Conservation (phyloP, 2,113 vertebrate species). For the Anoura caudifer region DNA sequence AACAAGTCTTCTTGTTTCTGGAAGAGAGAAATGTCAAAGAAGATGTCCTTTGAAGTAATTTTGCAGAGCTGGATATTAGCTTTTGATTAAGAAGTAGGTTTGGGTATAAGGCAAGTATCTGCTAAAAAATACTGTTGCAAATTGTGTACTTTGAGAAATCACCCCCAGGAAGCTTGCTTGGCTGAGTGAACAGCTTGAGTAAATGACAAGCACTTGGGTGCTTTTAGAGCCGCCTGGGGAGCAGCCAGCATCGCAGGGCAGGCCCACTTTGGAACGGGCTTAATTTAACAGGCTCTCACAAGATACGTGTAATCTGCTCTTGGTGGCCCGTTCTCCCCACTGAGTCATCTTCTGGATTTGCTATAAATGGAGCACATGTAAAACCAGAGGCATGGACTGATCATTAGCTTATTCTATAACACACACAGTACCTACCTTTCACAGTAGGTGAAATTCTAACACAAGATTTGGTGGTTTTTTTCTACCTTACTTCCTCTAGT, state of each 20-base stretch:
- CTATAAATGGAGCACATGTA: not conserved
- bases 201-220: not conserved
- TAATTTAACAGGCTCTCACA: not conserved
- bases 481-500: not conserved
- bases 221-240: not conserved
- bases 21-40: conserved; percentile 5
- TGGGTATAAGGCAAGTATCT: not conserved
- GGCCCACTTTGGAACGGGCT: not conserved
- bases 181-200: not conserved
- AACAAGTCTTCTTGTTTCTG: not conserved
- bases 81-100: conserved; percentile 16
- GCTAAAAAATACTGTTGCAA: not conserved
- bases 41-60: conserved; percentile 13
- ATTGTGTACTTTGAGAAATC: not conserved
- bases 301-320: not conserved
- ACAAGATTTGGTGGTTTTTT: not conserved
- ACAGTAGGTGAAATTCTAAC: not conserved
- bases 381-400: not conserved
- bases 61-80: not conserved
- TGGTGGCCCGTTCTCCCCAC: not conserved
- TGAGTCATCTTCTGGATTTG: not conserved
- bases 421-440: not conserved
- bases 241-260: too few species aligned
- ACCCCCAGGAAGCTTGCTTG: not conserved
- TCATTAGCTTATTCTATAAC: not conserved